Base-by-base conservation (phyloP, 1,140 invertebrate species). In the Hycleus cichorii region DNA sequence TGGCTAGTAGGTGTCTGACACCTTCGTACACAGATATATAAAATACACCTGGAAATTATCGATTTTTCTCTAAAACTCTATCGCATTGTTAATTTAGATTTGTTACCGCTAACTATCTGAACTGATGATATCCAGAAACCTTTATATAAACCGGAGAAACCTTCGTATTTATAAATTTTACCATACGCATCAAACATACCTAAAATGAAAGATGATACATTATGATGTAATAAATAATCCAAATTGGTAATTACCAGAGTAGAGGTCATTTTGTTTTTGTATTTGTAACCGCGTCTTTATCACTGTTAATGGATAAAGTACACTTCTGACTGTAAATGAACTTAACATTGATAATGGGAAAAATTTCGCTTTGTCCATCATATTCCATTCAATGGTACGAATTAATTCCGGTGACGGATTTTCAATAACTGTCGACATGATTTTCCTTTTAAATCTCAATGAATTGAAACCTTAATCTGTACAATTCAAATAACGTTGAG, bases 21-120 rank as follows among this genome's bases (percentile, higher is more conserved):
- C 89, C 90, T 77, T 99, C 96, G 69, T 98, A 98, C 0, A 93
- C 94, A 9, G 91, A 89, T 39, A 98, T 95, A 75, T 98, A 98
- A 72, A 92, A 89, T 12, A 96, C 86, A 44, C 93, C 86, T 49
- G 91, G 91, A 59, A 18, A 18, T 60, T 57, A 24, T 24, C 25
- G 18, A 27, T 24, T 42, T 43, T 26, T 24, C 47, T 49, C 18
- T 18, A 18, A 18, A 18, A 18, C 18, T 18, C 18, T 18, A 18
- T 39, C 8, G 45, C 11, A 54, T 49, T 49, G 7, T 3, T 49
- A 9, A 11, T 9, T 18, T 25, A 42, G 43, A 27, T 25, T 50
- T 9, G 10, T 68, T 73, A 73, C 72, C 72, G 66, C 70, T 74
- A 44, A 74, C 57, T 64, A 91, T 85, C 75, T 90, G 86, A 39